Percentiles rank a stretch among this genome's conserved stretches.
Evolutionary conservation across 2,888 invertebrate genomes (phyloP).

Genomic region (Chromoteleia sp.): DNA sequence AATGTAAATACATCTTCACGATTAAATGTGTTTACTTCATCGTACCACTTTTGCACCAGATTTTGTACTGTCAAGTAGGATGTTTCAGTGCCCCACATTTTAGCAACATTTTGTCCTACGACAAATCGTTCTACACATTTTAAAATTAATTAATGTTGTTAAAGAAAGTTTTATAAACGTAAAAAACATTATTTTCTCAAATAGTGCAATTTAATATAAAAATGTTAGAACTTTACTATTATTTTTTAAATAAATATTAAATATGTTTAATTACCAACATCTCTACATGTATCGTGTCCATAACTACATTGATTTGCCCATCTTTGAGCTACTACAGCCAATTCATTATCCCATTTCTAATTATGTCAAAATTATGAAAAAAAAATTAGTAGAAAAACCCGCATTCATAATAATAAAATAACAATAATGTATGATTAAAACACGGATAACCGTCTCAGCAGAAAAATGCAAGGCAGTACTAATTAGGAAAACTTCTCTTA

Average conservation of each 20-base stretch:
- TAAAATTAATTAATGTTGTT: background rate
- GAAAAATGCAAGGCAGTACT: too few species aligned
- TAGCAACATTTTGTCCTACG: constrained; percentile 60
- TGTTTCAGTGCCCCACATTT: constrained; percentile 22
- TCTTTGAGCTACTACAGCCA: constrained; percentile 83
- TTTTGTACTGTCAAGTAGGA: constrained; percentile 16
- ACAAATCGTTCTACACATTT: constrained; percentile 29
- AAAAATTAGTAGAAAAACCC: too few species aligned
- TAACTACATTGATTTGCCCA: constrained; percentile 85
- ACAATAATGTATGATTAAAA: too few species aligned
- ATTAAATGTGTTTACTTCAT: constrained; percentile 63
- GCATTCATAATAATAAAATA: too few species aligned
- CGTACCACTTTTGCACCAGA: constrained; percentile 66
- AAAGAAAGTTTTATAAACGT: background rate
- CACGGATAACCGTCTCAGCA: too few species aligned
- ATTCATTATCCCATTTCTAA: constrained; percentile 81
- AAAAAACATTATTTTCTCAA: background rate
- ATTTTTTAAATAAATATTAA: background rate
- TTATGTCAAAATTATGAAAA: background rate
- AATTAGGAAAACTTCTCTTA: too few species aligned
- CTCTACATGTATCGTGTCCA: constrained; percentile 83
- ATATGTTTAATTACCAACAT: constrained; percentile 76
- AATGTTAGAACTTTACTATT: background rate
- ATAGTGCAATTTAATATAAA: background rate
- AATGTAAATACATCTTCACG: constrained; percentile 24